These are phyloP conservation scores for Masticophis lateralis DNA, from an alignment of 2,797 vertebrate species.

Conservation along the genomic window DNA sequence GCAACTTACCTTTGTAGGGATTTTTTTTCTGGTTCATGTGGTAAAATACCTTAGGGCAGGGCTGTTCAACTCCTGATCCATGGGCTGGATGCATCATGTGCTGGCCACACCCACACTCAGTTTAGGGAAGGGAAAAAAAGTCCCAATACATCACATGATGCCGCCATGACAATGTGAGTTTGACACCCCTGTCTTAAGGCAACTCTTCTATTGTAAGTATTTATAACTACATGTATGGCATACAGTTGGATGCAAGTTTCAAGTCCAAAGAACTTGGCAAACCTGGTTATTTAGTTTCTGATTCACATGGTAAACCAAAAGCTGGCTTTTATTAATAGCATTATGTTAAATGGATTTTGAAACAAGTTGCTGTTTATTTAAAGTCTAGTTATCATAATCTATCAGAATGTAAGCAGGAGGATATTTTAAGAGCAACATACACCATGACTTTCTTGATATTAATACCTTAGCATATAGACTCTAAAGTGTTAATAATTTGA, in stretches of 20 bases:
- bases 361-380: background rate
- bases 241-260: background rate
- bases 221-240: background rate
- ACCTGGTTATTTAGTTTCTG: background rate
- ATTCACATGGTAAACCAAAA: background rate
- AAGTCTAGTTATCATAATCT: background rate
- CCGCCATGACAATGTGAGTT: too few species aligned
- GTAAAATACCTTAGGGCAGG: background rate
- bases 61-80: too few species aligned
- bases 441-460: background rate
- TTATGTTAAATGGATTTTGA: background rate
- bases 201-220: background rate
- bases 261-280: too few species aligned
- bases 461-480: background rate
- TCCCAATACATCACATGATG: too few species aligned
- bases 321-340: background rate
- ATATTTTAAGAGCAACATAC: background rate
- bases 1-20: background rate
- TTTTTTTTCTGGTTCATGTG: background rate
- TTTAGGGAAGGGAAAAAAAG: too few species aligned
- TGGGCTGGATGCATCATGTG: too few species aligned
- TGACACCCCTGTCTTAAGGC: background rate
- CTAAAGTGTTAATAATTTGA: background rate
- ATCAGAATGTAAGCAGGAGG: background rate
- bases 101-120: too few species aligned